A percentile compares a stretch with the other conserved stretches of the same genome.
These are phyloP conservation scores for Lepidurus couesii DNA, from an alignment of 1,140 invertebrate species.

Conservation along the genomic window DNA sequence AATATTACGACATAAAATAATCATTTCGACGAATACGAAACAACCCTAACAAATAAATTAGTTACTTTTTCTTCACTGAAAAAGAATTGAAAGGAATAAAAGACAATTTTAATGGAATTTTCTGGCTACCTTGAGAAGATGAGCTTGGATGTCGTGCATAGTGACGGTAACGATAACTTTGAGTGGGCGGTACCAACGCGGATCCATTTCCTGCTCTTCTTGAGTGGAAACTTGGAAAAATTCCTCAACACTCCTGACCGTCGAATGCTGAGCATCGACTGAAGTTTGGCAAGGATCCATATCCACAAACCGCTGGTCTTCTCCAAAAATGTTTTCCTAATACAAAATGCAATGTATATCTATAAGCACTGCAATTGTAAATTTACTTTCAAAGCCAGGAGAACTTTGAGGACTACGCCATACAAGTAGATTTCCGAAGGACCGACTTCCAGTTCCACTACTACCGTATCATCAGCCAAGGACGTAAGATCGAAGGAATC, in stretches of 20 bases:
- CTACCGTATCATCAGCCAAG: slow-evolving; percentile 76
- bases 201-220: slow-evolving; percentile 57
- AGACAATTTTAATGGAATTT: not conserved
- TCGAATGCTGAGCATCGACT: slow-evolving; percentile 23
- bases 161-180: slow-evolving; percentile 89
- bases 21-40: not conserved
- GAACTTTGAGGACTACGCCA: slow-evolving; percentile 79
- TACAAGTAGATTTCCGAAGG: slow-evolving; percentile 83
- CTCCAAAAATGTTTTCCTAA: slow-evolving; percentile 91
- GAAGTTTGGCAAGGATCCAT: slow-evolving; percentile 55
- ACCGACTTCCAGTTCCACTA: slow-evolving; percentile 85
- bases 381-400: slow-evolving; percentile 73
- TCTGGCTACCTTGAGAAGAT: slow-evolving; percentile 65
- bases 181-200: slow-evolving; percentile 76
- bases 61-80: slow-evolving; percentile 4
- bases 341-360: slow-evolving; percentile 29
- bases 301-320: slow-evolving; percentile 87
- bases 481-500: slow-evolving; percentile 77
- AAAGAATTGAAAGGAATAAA: slow-evolving; percentile 27
- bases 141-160: slow-evolving; percentile 89
- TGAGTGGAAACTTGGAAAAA: not conserved
- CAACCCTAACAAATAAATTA: slow-evolving; percentile 17
- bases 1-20: slow-evolving; percentile 22
- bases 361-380: not conserved
- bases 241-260: slow-evolving; percentile 19